Conservation (phyloP, 2,888 invertebrate species). For the Gortyna flavago region DNA sequence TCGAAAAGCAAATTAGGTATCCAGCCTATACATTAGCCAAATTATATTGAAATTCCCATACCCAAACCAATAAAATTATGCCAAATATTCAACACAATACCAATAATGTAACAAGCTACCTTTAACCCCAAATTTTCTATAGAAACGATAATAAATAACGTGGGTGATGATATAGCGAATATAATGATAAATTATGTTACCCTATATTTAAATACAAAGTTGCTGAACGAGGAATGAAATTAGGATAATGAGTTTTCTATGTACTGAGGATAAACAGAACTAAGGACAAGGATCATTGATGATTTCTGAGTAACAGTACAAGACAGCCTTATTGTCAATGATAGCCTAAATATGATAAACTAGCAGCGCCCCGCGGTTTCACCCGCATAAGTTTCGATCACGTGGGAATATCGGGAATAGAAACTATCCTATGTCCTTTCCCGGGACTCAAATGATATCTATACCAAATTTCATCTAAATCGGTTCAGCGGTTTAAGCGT, state of each 20-base stretch:
- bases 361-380: too few species aligned
- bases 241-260: slow-evolving; percentile 32
- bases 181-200: slow-evolving; percentile 50
- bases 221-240: slow-evolving; percentile 28
- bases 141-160: slow-evolving; percentile 33
- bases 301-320: background rate
- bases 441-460: too few species aligned
- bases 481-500: too few species aligned
- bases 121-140: slow-evolving; percentile 31
- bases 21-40: background rate
- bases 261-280: background rate
- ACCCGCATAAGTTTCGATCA: too few species aligned
- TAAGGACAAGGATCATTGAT: background rate
- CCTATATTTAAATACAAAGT: slow-evolving; percentile 15
- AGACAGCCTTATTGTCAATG: background rate
- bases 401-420: too few species aligned
- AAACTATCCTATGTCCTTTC: too few species aligned
- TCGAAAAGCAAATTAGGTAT: background rate
- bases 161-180: slow-evolving; percentile 47
- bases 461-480: too few species aligned
- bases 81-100: slow-evolving; percentile 2
- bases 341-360: background rate
- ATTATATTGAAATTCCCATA: background rate
- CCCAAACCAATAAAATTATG: background rate
- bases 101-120: background rate